Evolutionary conservation across 2,888 invertebrate genomes (phyloP).

Genomic region (Drosophila algonquin): DNA sequence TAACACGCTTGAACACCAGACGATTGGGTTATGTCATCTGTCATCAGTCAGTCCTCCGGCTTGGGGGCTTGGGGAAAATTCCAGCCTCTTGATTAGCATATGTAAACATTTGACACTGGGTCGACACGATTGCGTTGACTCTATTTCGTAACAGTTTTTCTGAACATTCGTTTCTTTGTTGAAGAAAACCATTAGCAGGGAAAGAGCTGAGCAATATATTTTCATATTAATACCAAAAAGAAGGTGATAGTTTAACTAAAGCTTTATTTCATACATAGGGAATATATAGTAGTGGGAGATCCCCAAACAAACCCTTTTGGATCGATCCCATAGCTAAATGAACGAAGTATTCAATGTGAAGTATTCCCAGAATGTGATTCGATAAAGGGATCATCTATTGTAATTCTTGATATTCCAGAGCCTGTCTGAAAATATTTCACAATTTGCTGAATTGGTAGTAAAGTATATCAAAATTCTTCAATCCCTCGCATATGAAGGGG

Average conservation of each 20-base stretch:
- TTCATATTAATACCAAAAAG: no score
- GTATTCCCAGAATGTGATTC: background rate
- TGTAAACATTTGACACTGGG: slow-evolving; percentile 17
- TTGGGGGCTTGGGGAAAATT: slow-evolving; percentile 25
- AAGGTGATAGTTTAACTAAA: no score
- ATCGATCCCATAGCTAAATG: no score
- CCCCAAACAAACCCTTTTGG: no score
- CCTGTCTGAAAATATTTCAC: no score
- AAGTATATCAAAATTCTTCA: background rate
- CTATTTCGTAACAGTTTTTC: slow-evolving; percentile 20
- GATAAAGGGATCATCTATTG: background rate
- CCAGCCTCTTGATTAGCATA: slow-evolving; percentile 31
- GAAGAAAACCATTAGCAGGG: no score
- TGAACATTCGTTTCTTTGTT: slow-evolving; percentile 1
- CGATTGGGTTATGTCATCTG: slow-evolving; percentile 37
- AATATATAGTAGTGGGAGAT: no score
- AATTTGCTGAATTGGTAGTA: no score
- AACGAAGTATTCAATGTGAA: no score
- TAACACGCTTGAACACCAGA: slow-evolving; percentile 4
- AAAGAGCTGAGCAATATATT: background rate
- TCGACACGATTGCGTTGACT: background rate
- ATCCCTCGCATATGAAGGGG: background rate
- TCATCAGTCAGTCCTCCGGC: slow-evolving; percentile 3
- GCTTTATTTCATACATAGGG: no score
- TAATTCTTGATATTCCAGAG: no score